Base-by-base conservation (phyloP, 2,888 invertebrate species). In the Dryobotodes eremita region DNA sequence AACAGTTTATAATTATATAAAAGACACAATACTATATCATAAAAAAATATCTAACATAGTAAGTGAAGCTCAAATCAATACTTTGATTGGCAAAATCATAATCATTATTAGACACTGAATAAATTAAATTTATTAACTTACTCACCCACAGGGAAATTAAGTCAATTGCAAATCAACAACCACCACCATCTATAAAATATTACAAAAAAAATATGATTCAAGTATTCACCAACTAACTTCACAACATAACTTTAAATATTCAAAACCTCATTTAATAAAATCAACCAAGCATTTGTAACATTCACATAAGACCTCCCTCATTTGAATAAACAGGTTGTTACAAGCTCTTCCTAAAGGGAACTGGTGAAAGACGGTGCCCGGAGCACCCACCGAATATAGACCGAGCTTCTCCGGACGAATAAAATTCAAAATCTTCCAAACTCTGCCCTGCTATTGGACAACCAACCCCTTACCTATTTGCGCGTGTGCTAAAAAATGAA, bases 401-500 rank as follows among this genome's bases (percentile, higher is more conserved):
- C 90, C 87, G 81, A 89, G 84, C 80, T 80, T 86, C 93, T 93
- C 90, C 93, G 93, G 90, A 91, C 93, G 86, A 95, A 95, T 94
- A 95, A 92, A 94, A 95, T 95, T 94, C 93, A 94, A 96, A 95
- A 89, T 86, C 92, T 91, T 86, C 80, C 86, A 91, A 93, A 92
- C 90, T 88, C 94, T 92, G 93, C 89, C 85, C 91, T 96, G 92
- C 94, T 82, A 97, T 97, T 97, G 97, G 97, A 92, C 92, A 93
- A 92, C 89, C 91, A 92, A 90, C 87, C 93, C 94, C 94, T 92
- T 94, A 93, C 94, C 93, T 94, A 91, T 94, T 94, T 96, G 96
- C 96, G 96, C 96, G 92, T 96, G 97, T 97, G 96, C 96, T 95
- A 96, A 96, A 96, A 95, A 95, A 94, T 76, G 89, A 94, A 96